Conservation (phyloP, 1,140 invertebrate species). For the Maconellicoccus hirsutus region DNA sequence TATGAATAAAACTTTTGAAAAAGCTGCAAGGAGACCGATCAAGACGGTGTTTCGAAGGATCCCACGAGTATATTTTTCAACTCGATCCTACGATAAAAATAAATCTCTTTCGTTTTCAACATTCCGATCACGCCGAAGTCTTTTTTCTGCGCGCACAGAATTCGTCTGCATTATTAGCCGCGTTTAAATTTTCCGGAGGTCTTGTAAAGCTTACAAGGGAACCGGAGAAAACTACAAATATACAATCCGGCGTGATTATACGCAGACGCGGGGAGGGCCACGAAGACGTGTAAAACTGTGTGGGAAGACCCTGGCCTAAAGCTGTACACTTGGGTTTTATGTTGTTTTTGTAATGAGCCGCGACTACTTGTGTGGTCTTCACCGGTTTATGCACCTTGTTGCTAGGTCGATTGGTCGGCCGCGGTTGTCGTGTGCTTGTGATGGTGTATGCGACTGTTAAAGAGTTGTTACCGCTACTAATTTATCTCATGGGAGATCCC, state of each 20-base stretch:
- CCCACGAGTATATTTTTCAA: too few relatives aligned
- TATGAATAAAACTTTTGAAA: too few relatives aligned
- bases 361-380: constrained; percentile 2
- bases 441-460: background rate
- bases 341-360: constrained; percentile 3
- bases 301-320: constrained; percentile 6
- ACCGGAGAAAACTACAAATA: too few relatives aligned
- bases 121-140: too few relatives aligned
- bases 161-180: too few relatives aligned
- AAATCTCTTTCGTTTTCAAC: too few relatives aligned
- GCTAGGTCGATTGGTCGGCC: background rate
- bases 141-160: too few relatives aligned
- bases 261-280: background rate
- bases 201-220: too few relatives aligned
- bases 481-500: background rate
- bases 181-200: too few relatives aligned
- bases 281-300: background rate
- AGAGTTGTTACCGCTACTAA: background rate
- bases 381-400: background rate
- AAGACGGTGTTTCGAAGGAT: too few relatives aligned
- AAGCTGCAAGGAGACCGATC: too few relatives aligned
- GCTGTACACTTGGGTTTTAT: background rate
- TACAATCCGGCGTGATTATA: background rate
- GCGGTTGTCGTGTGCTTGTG: background rate
- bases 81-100: too few relatives aligned